These are phyloP conservation scores for Perca schrenkii DNA, from an alignment of 2,113 vertebrate species.

Conservation along the genomic window DNA sequence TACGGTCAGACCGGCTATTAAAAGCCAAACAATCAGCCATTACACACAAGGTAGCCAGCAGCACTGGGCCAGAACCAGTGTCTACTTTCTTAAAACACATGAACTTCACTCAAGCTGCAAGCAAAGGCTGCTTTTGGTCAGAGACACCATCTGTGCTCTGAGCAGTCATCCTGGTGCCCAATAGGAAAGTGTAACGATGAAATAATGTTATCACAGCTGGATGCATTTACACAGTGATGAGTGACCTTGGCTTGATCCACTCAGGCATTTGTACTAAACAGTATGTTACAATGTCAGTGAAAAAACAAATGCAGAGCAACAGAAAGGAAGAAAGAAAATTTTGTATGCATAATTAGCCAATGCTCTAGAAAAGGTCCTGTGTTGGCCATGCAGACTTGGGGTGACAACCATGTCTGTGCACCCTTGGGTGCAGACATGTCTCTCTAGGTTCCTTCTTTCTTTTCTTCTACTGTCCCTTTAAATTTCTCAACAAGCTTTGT, in stretches of 20 bases:
- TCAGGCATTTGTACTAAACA: neutral
- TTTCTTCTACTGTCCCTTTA: neutral
- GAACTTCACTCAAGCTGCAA: neutral
- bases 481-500: conserved; percentile 10
- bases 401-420: neutral
- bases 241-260: conserved; percentile 3
- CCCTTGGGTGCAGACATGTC: neutral
- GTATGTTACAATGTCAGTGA: neutral
- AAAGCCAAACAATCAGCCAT: conserved; percentile 78
- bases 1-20: conserved; percentile 69
- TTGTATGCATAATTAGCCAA: neutral
- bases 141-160: conserved; percentile 12
- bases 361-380: neutral
- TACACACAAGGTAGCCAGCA: conserved; percentile 15
- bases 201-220: neutral
- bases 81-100: neutral
- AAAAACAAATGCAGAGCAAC: neutral
- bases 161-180: neutral
- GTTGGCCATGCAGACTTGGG: neutral
- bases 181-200: neutral
- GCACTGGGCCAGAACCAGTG: conserved; percentile 41
- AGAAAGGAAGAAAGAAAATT: neutral
- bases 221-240: conserved; percentile 15
- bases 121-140: conserved; percentile 30
- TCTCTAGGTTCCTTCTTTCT: neutral